Evolutionary conservation across 1,140 invertebrate genomes (phyloP).

Genomic region (Heliconius nattereri): DNA sequence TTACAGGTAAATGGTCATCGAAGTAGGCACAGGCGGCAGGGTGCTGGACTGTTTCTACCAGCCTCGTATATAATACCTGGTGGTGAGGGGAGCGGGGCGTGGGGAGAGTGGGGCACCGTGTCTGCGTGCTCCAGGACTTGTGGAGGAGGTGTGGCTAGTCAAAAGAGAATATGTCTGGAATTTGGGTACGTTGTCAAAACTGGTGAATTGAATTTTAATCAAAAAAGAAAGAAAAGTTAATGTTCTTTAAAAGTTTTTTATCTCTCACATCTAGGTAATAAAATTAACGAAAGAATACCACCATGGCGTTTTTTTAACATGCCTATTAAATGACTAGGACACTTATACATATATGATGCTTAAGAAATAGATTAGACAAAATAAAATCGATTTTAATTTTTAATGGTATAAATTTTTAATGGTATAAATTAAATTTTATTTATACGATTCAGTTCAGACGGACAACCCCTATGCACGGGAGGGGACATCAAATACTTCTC

Average conservation of each 20-base stretch:
- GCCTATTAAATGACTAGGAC: too few species aligned
- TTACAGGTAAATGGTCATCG: conserved; percentile 74
- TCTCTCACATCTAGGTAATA: too few species aligned
- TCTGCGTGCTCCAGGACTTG: conserved; percentile 92
- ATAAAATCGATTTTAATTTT: too few species aligned
- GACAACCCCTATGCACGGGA: conserved; percentile 85
- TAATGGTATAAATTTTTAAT: background rate
- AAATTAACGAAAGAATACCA: too few species aligned
- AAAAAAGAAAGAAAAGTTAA: too few species aligned
- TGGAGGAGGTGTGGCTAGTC: conserved; percentile 92
- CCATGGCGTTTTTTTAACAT: too few species aligned
- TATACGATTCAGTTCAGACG: conserved; percentile 78
- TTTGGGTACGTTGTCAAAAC: conserved; percentile 80
- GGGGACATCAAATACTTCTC: conserved; percentile 91
- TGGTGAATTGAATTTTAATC: too few species aligned
- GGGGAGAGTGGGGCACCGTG: conserved; percentile 89
- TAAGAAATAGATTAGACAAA: too few species aligned
- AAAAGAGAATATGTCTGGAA: conserved; percentile 86
- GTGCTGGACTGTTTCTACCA: conserved; percentile 85
- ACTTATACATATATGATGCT: background rate
- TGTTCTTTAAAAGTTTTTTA: too few species aligned
- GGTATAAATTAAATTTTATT: background rate
- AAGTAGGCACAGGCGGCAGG: conserved; percentile 87
- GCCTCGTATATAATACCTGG: conserved; percentile 85
- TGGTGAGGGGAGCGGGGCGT: conserved; percentile 82